phyloP scores from a whole-genome alignment of 2,113 vertebrate genomes.

The Epinephelus fuscoguttatus region DNA sequence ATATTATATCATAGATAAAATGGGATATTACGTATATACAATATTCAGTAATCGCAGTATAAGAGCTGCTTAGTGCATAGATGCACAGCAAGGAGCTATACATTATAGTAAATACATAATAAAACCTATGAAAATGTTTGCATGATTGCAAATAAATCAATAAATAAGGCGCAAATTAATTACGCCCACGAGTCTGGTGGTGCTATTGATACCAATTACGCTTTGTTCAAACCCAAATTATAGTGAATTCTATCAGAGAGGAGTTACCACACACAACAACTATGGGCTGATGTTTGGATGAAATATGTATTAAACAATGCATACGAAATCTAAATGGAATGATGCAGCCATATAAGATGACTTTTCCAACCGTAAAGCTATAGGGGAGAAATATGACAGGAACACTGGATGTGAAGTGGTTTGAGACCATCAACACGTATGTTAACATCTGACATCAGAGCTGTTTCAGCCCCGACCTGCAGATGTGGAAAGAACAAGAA shows the following conservation, averaged over 20 bases:
- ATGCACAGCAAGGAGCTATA: neutral
- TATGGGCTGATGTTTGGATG: neutral
- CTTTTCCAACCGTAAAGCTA: neutral
- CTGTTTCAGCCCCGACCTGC: constrained; percentile 19
- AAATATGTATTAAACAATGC: neutral
- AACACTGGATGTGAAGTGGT: neutral
- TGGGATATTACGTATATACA: neutral
- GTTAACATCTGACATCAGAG: constrained; percentile 22
- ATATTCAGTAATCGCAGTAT: neutral
- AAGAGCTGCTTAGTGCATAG: neutral
- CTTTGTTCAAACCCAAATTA: neutral
- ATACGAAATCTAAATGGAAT: neutral
- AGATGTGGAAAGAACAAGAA: constrained; percentile 26
- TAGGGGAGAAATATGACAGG: neutral
- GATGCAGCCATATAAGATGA: neutral
- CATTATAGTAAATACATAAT: neutral
- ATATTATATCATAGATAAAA: neutral
- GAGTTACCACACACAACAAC: neutral
- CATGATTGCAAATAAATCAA: neutral
- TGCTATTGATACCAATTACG: neutral
- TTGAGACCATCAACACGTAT: neutral
- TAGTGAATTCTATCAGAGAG: neutral
- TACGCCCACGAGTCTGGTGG: neutral
- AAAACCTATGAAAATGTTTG: neutral
- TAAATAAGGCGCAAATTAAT: neutral